phyloP scores from a whole-genome alignment of 2,113 vertebrate species.

The Agelaius phoeniceus region DNA sequence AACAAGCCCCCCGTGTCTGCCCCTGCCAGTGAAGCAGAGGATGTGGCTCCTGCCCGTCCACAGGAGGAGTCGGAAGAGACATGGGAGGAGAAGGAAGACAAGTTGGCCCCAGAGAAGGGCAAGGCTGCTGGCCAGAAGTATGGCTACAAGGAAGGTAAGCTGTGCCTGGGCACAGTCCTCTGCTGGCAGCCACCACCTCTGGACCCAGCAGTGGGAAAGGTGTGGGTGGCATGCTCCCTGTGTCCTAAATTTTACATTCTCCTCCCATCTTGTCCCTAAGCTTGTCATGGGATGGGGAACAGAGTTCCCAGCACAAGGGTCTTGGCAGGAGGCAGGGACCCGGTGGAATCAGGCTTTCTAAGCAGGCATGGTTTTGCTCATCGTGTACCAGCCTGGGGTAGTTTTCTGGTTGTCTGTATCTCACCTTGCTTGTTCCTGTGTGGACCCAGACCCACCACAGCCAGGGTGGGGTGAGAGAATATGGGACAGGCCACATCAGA shows the following conservation, averaged over 20 bases:
- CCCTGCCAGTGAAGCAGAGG: constrained; percentile 66
- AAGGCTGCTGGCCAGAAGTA: constrained; percentile 89
- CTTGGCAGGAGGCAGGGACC: background rate
- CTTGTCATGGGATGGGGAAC: background rate
- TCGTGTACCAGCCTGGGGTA: background rate
- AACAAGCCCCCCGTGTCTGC: constrained; percentile 57
- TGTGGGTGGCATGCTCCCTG: background rate
- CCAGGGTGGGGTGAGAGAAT: background rate
- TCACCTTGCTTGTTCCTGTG: rapidly evolving
- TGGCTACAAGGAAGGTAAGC: constrained; percentile 92
- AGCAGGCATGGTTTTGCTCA: background rate
- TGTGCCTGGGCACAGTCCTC: background rate
- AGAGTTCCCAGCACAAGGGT: background rate
- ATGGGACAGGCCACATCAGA: background rate
- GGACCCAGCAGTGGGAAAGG: background rate
- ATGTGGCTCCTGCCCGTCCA: constrained; percentile 38
- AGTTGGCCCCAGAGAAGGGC: constrained; percentile 89
- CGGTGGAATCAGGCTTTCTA: background rate
- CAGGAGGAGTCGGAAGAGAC: constrained; percentile 88
- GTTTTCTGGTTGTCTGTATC: background rate
- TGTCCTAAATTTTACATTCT: background rate
- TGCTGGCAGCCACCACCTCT: background rate
- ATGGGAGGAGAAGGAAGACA: constrained; percentile 97
- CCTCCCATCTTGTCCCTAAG: background rate
- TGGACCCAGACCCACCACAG: background rate